Evolutionary conservation across 2,113 vertebrate genomes (phyloP).

Genomic region (Callithrix jacchus): DNA sequence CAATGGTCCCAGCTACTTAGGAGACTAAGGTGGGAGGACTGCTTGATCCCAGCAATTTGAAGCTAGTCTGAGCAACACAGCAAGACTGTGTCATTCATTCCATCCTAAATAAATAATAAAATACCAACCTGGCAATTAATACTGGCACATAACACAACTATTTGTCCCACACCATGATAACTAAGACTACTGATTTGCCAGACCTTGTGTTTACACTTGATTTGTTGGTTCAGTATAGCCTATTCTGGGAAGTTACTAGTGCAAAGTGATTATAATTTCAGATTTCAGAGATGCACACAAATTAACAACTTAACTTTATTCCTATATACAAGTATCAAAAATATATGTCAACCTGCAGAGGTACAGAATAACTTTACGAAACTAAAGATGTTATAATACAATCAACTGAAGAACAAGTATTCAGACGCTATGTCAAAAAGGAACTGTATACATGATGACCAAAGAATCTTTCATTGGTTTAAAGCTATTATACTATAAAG

Average conservation of each 20-base stretch:
- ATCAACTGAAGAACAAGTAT: not conserved
- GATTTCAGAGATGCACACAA: not conserved
- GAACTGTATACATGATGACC: not conserved
- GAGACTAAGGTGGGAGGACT: no score
- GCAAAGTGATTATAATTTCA: not conserved
- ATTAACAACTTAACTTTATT: conserved; percentile 9
- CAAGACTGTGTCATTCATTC: not conserved
- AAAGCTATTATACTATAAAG: not conserved
- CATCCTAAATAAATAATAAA: not conserved
- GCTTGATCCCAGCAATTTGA: no score
- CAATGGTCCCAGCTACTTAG: no score
- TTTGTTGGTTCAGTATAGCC: not conserved
- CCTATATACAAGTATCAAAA: not conserved
- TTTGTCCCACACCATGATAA: not conserved
- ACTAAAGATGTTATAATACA: not conserved
- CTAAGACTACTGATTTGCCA: not conserved
- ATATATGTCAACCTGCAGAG: not conserved
- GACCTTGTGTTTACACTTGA: not conserved
- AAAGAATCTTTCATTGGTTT: not conserved
- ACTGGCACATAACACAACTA: not conserved
- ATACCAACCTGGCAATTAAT: not conserved
- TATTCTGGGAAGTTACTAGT: not conserved
- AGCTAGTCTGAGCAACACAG: no score
- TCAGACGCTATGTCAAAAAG: not conserved
- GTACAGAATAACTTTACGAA: not conserved